phyloP scores from a whole-genome alignment of 1,140 invertebrate genomes.

The Dreissena polymorpha region DNA sequence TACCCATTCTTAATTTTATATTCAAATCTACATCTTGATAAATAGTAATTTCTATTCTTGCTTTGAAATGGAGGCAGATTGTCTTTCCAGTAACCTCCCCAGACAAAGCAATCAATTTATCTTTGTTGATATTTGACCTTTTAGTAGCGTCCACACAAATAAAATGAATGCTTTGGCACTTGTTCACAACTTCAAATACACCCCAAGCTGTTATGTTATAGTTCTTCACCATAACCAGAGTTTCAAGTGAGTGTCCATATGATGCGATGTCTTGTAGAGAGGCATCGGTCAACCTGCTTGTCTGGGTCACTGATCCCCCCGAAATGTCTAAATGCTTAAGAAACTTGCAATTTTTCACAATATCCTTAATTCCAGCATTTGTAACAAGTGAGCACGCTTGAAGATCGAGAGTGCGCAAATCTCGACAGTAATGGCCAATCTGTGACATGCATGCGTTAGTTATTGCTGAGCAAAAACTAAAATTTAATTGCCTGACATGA shows the following conservation, averaged over 20 bases:
- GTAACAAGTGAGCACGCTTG: slow-evolving; percentile 56
- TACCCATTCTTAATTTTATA: no score
- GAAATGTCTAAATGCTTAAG: slow-evolving; percentile 49
- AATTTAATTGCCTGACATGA: slow-evolving; percentile 44
- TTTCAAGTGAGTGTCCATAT: slow-evolving; percentile 32
- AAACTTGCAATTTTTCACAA: slow-evolving; percentile 44
- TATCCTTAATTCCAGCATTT: slow-evolving; percentile 48
- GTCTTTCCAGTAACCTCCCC: slow-evolving; percentile 31
- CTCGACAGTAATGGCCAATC: slow-evolving; percentile 51
- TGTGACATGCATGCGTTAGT: slow-evolving; percentile 53
- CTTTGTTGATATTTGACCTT: slow-evolving; percentile 30
- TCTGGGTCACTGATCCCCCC: slow-evolving; percentile 32
- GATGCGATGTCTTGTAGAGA: slow-evolving; percentile 33
- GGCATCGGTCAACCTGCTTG: slow-evolving; percentile 31
- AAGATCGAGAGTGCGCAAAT: slow-evolving; percentile 45
- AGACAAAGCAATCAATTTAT: slow-evolving; percentile 40
- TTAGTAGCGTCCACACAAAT: slow-evolving; percentile 14
- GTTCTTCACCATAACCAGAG: slow-evolving; percentile 38
- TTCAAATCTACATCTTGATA: slow-evolving; percentile 27
- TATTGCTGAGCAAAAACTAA: slow-evolving; percentile 57
- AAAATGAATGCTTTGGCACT: slow-evolving; percentile 25
- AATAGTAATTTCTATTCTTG: slow-evolving; percentile 23
- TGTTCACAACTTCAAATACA: slow-evolving; percentile 23
- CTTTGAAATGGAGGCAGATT: slow-evolving; percentile 28
- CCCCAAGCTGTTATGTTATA: slow-evolving; percentile 44